Conservation (phyloP, 2,797 vertebrate genomes). For the Anguilla marmorata region DNA sequence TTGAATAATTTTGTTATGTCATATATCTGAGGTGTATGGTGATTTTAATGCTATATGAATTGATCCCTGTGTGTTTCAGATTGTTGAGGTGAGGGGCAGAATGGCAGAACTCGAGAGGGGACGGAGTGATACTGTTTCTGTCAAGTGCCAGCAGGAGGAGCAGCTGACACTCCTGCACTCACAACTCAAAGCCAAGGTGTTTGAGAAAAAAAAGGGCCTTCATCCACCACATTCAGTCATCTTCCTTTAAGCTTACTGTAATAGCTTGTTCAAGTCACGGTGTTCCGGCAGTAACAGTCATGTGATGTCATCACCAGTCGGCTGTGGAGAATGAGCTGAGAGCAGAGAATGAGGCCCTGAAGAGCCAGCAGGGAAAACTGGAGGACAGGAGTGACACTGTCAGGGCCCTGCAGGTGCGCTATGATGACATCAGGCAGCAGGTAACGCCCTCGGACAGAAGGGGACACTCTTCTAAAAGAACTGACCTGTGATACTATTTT, state of each 20-base stretch:
- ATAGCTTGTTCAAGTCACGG: background rate
- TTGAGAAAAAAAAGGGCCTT: background rate
- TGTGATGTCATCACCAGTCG: conserved; percentile 13
- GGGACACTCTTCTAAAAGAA: background rate
- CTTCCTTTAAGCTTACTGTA: background rate
- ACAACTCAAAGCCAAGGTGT: conserved; percentile 73
- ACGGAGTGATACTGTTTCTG: conserved; percentile 46
- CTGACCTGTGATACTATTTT: background rate
- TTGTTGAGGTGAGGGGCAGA: conserved; percentile 49
- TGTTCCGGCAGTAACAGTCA: background rate
- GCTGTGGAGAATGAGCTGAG: conserved; percentile 64
- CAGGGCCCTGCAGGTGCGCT: conserved; percentile 57
- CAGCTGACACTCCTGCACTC: conserved; percentile 61
- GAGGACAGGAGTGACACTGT: conserved; percentile 52
- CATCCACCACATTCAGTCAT: conserved; percentile 1
- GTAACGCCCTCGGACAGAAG: conserved; percentile 39
- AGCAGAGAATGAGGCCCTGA: conserved; percentile 59
- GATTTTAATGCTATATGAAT: background rate
- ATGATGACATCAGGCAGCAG: conserved; percentile 63
- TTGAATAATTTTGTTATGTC: background rate
- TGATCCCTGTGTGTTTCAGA: conserved; percentile 48
- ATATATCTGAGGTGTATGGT: background rate
- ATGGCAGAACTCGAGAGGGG: conserved; percentile 46
- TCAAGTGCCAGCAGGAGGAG: conserved; percentile 69
- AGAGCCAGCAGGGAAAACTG: conserved; percentile 48